Percentiles rank a stretch among this genome's conserved stretches.
Evolutionary conservation across 2,113 vertebrate species (phyloP).

Genomic region (Argyrosomus japonicus): DNA sequence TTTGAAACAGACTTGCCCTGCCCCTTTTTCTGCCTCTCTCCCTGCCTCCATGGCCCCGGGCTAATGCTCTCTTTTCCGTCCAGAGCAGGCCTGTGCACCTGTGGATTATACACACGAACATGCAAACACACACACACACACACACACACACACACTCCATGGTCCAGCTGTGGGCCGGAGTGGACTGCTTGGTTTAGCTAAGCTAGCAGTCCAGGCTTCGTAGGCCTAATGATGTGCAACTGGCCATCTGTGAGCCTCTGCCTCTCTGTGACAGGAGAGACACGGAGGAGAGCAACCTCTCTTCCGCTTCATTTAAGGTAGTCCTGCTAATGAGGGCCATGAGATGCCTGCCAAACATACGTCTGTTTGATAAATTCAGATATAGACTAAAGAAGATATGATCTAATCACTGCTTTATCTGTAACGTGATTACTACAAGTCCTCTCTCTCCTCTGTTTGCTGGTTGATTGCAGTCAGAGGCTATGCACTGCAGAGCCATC

Average conservation of each 20-base stretch:
- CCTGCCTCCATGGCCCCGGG: slow-evolving; percentile 76
- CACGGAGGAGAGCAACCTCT: slow-evolving; percentile 48
- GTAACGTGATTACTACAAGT: neutral
- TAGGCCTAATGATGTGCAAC: slow-evolving; percentile 77
- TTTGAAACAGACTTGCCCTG: slow-evolving; percentile 80
- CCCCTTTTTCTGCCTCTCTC: slow-evolving; percentile 68
- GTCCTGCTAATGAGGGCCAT: slow-evolving; percentile 42
- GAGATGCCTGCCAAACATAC: slow-evolving; percentile 35
- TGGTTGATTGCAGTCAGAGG: neutral
- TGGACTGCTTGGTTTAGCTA: slow-evolving; percentile 56
- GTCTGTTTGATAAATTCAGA: slow-evolving; percentile 22
- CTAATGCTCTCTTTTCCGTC: slow-evolving; percentile 80
- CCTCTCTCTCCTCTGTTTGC: neutral
- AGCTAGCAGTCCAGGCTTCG: slow-evolving; percentile 46
- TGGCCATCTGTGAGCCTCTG: slow-evolving; percentile 75
- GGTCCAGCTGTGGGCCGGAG: slow-evolving; percentile 71
- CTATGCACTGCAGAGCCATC: neutral
- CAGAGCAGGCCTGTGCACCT: slow-evolving; percentile 80
- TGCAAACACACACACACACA: slow-evolving; percentile 36
- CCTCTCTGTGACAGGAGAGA: slow-evolving; percentile 44
- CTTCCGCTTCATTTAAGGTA: slow-evolving; percentile 63
- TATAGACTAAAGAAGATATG: neutral
- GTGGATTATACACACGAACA: slow-evolving; percentile 75
- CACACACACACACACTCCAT: slow-evolving; percentile 26
- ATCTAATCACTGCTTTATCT: neutral